Base-by-base conservation (phyloP, 2,888 invertebrate genomes). In the Ormyrus thymus region DNA sequence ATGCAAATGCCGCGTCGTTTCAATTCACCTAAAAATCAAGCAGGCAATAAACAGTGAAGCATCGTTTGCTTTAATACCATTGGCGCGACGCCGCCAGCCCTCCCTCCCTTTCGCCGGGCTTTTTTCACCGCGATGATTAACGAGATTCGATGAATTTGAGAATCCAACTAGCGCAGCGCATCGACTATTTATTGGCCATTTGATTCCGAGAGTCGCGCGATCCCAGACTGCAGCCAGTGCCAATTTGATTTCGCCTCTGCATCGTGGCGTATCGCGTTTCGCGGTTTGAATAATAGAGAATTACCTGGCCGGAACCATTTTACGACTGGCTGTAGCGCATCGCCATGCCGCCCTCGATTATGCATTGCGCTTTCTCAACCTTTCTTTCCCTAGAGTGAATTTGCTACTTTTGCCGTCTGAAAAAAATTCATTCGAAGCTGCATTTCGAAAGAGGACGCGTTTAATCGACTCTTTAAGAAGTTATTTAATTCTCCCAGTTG, bases 241-340 rank as follows among this genome's bases (percentile, higher is more conserved):
- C 62, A 70, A 65, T 83, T 80, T 80, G 82, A 83, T 82, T 83
- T 82, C 78, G 62, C 73, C 64, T 80, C 70, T 72, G 69, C 78
- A 68, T 51, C 50, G 68, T 59, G 53, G 48, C 65, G 77, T 74
- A 82, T 83, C 81, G 83, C 82, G 83, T 85, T 86, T 83, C 82
- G 80, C 77, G 81, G 83, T 81, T 84, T 85, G 84, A 86, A 85
- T 85, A 86, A 86, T 86, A 83, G 85, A 86, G 84, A 86, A 86
- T 86, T 83, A 85, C 83, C 84, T 83, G 81, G 79, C 70, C 64
- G 83, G 82, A 85, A 86, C 83, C 85, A 83, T 86, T 86, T 84
- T 83, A 82, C 80, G 83, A 78, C 64, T 81, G 59, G n/a, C 10
- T 75, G 43, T n/a, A 43, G 45, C 59, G 7, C 15, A 56, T 53